Percentiles rank a stretch among this genome's conserved stretches.
Conservation (phyloP, 2,113 vertebrate genomes). For the Heterochromis multidens region DNA sequence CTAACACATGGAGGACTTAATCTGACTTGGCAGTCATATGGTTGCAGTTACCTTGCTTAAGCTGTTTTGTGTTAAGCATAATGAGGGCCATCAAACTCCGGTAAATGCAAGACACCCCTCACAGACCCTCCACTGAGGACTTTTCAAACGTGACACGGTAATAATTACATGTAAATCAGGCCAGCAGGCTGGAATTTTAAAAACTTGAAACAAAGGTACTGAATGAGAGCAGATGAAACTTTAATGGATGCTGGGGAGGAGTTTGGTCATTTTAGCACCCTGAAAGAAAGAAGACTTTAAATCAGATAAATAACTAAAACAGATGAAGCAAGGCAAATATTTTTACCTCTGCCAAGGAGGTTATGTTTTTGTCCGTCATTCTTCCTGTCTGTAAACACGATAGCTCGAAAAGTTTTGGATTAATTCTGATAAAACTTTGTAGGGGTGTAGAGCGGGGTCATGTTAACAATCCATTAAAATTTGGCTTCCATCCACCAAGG, state of each 20-base stretch:
- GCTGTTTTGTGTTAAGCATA: conserved; percentile 37
- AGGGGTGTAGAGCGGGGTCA: too few relatives aligned
- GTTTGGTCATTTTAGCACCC: background rate
- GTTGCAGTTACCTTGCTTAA: conserved; percentile 34
- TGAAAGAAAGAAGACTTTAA: background rate
- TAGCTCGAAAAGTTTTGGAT: too few relatives aligned
- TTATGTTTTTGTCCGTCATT: too few relatives aligned
- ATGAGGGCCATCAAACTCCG: conserved; percentile 13
- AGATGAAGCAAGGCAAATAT: background rate
- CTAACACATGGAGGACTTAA: background rate
- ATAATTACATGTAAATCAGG: conserved; percentile 23
- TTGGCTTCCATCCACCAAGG: too few relatives aligned
- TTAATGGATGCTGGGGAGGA: background rate
- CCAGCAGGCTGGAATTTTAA: background rate
- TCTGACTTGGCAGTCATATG: conserved; percentile 16
- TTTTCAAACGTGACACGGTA: background rate
- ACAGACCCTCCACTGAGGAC: conserved; percentile 8
- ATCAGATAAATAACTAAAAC: background rate
- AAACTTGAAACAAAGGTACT: background rate
- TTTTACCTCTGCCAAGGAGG: too few relatives aligned
- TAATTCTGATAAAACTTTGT: too few relatives aligned
- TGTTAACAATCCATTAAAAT: too few relatives aligned
- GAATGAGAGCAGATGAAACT: background rate
- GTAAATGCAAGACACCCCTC: background rate
- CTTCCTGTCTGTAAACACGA: too few relatives aligned